phyloP scores from a whole-genome alignment of 2,888 invertebrate species.

The Eristalinus aeneus region DNA sequence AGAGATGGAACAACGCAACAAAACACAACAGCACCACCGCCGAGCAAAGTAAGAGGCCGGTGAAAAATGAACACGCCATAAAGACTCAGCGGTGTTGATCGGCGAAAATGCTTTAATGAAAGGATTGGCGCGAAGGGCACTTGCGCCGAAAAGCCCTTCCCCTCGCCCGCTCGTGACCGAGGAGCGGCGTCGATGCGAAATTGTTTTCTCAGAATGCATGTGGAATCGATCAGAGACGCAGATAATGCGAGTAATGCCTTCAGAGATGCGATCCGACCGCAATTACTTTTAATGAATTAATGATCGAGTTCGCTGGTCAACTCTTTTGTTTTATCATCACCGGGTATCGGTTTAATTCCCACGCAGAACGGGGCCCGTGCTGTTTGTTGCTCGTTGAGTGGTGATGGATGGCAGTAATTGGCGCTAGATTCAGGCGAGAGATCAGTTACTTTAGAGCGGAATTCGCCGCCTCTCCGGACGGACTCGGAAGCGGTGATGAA shows the following conservation, averaged over 20 bases:
- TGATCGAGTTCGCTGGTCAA: conserved; percentile 56
- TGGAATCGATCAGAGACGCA: conserved; percentile 54
- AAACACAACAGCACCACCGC: neutral
- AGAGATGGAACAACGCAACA: neutral
- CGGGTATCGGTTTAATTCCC: neutral
- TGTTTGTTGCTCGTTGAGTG: neutral
- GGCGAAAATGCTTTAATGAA: conserved; percentile 63
- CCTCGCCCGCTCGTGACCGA: neutral
- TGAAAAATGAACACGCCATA: conserved; percentile 61
- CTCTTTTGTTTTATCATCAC: conserved; percentile 51
- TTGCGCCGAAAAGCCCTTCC: conserved; percentile 51
- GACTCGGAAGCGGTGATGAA: conserved; percentile 8
- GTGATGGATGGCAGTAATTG: neutral
- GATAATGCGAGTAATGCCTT: conserved; percentile 59
- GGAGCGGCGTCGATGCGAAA: conserved; percentile 26
- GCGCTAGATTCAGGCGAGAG: neutral
- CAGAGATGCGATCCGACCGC: conserved; percentile 37
- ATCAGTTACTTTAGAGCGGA: neutral
- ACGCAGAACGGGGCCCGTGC: neutral
- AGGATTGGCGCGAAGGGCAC: conserved; percentile 55
- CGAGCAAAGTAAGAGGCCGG: conserved; percentile 20
- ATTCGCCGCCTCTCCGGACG: neutral
- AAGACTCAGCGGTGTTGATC: conserved; percentile 64
- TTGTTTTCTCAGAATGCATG: conserved; percentile 60
- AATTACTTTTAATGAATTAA: conserved; percentile 70